Evolutionary conservation across 2,888 invertebrate species (phyloP).

Genomic region (Ctenicera cuprea): DNA sequence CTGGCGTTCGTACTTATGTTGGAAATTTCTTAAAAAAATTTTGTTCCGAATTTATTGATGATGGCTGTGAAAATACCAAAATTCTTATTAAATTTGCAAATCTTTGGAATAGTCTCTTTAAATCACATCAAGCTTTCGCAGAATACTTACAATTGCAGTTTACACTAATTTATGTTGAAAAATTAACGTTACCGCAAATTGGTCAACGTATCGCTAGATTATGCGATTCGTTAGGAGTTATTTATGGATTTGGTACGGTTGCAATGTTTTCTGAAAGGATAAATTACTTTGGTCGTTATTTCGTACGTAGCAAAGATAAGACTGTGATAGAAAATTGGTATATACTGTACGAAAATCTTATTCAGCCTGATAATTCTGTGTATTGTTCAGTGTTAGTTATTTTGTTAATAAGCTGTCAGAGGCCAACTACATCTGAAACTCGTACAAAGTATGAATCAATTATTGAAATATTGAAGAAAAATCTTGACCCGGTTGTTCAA

Average conservation of each 20-base stretch:
- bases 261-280: conserved; percentile 4
- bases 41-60: conserved; percentile 26
- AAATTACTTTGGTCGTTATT: neutral
- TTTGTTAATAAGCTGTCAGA: conserved; percentile 28
- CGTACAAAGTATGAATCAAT: conserved; percentile 20
- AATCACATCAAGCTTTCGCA: conserved; percentile 25
- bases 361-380: neutral
- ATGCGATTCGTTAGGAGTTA: conserved; percentile 11
- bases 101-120: conserved; percentile 33
- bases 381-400: conserved; percentile 30
- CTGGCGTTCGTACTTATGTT: conserved; percentile 17
- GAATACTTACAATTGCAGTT: conserved; percentile 43
- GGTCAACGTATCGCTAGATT: conserved; percentile 6
- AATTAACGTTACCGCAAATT: neutral
- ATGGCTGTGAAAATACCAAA: neutral
- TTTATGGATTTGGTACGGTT: conserved; percentile 17
- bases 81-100: conserved; percentile 29
- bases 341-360: conserved; percentile 17
- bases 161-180: conserved; percentile 22
- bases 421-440: neutral
- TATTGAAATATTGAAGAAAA: conserved; percentile 10
- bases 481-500: conserved; percentile 28
- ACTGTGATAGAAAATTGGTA: neutral
- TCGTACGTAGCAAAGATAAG: neutral
- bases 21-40: conserved; percentile 39